Percentiles rank a stretch among this genome's conserved stretches.
Evolutionary conservation across 2,113 vertebrate genomes (phyloP).

Genomic region (Conger conger): DNA sequence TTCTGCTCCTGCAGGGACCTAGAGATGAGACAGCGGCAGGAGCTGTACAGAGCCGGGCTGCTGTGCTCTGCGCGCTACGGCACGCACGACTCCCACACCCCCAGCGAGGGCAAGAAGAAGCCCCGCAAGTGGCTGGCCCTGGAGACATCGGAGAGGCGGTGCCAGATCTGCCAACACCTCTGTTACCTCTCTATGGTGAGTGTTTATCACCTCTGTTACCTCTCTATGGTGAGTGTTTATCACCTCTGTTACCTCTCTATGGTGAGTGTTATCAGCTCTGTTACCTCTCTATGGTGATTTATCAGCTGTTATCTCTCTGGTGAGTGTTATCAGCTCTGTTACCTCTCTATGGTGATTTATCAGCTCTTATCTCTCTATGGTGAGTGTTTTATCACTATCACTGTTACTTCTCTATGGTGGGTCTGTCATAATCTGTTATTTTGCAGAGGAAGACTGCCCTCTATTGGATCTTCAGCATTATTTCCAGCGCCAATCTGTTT

Average conservation of each 20-base stretch:
- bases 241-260: neutral
- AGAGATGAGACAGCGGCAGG: slow-evolving; percentile 81
- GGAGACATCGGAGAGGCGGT: slow-evolving; percentile 82
- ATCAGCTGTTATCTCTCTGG: slow-evolving; percentile 87
- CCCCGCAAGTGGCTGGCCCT: slow-evolving; percentile 81
- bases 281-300: slow-evolving; percentile 39
- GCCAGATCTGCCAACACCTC: slow-evolving; percentile 85
- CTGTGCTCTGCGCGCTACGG: slow-evolving; percentile 81
- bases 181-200: slow-evolving; percentile 89
- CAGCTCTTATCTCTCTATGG: slow-evolving; percentile 60
- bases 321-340: slow-evolving; percentile 87
- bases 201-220: neutral
- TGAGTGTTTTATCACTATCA: slow-evolving; percentile 52
- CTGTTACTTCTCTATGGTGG: too few relatives aligned
- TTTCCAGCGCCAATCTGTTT: neutral
- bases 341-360: slow-evolving; percentile 82
- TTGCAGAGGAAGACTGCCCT: neutral
- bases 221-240: neutral
- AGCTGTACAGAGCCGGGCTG: slow-evolving; percentile 80
- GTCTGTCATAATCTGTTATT: neutral
- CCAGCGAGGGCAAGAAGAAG: slow-evolving; percentile 78
- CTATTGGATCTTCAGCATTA: neutral
- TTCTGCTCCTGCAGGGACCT: slow-evolving; percentile 73
- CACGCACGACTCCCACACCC: slow-evolving; percentile 70
- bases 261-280: neutral